Evolutionary conservation across 2,113 vertebrate species (phyloP), one percentile per base, ranked within the genome.

Genomic region (Lethenteron reissneri): DNA sequence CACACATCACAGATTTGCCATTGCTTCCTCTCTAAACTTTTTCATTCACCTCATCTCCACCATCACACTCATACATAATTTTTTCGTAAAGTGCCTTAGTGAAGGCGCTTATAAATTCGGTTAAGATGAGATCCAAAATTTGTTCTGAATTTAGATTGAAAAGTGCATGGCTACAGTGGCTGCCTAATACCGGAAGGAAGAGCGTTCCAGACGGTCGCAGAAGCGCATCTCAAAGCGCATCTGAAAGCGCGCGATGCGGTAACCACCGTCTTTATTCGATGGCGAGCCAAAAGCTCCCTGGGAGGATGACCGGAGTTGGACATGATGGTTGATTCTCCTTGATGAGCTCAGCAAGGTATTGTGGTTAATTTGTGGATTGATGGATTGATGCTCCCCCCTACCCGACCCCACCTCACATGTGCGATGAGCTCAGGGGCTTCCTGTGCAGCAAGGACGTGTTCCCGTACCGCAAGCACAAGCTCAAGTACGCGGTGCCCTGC

Each of bases 381-480:
- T 68, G 11, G 62, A 21, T 68, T 68, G 21, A 17, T 11, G 11
- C 21, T n/a, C 21, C 21, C 21, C 17, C 17, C 21, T 68, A 9
- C 62, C n/a, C 62, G 21, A 68, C n/a, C 62, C 62, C 21, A 9
- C 8, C 21, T 11, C 8, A n/a, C n/a, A 68, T 9, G 11, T 11
- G 21, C 21, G n/a, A 21, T 68, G 62, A 11, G n/a, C 79, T 71
- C 76, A 96, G 92, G n/a, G 92, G 90, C 2, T 97, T 95, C 79
- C 81, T 97, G 77, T 90, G 92, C 76, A 89, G 90, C 74, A 95
- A 95, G 82, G 92, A 95, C 75, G 87, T 97, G 78, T 96, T 89
- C 75, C 92, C 92, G 1, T 97, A 96, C 76, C 83, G 80, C 68
- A 84, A 83, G 75, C 91, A 97, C 82, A 96, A 97, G 81, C 90